Evolutionary conservation across 2,888 invertebrate genomes (phyloP), one percentile per base, ranked within the genome.

Genomic region (Aethes cnicana): DNA sequence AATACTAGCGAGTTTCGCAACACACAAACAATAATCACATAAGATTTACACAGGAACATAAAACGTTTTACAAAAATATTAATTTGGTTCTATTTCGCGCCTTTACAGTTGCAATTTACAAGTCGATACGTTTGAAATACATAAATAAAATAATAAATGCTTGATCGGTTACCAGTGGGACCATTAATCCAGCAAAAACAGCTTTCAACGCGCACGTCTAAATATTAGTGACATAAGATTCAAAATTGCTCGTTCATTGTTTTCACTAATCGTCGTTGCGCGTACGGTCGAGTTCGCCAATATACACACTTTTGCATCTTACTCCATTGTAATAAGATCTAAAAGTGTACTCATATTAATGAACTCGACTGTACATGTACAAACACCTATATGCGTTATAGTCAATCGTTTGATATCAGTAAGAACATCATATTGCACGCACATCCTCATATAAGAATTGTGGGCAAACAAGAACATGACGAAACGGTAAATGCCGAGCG

Each of bases 31-130:
- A 63, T 54, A 65, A 71, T 69, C 67, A 69, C 70, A 70, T 66
- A 64, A 67, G 56, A 69, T 63, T 68, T 63, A 63, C 63, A 65
- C 79, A 84, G 84, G 84, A 84, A 84, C 84, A 79, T 76, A 75
- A 74, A 49, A 68, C 56, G 60, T 64, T 66, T 67, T 73, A 80
- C 76, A 82, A 81, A 82, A 84, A 81, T 80, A 80, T 75, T 68
- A 66, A 74, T 81, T 81, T 81, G 81, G 74, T 78, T 72, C 71
- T 73, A 72, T 74, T 66, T 69, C 47, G 57, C 60, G 61, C 59
- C 39, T 57, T 11, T 35, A 43, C 49, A 42, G 9, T 33, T 41
- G 33, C 57, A 62, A 55, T 33, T 50, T n/a, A 43, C 41, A 35
- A 26, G 47, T 62, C 46, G 43, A 57, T 25, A 49, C 46, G 23